Conservation (phyloP, 2,888 invertebrate species). For the Ypsolopha scabrella region DNA sequence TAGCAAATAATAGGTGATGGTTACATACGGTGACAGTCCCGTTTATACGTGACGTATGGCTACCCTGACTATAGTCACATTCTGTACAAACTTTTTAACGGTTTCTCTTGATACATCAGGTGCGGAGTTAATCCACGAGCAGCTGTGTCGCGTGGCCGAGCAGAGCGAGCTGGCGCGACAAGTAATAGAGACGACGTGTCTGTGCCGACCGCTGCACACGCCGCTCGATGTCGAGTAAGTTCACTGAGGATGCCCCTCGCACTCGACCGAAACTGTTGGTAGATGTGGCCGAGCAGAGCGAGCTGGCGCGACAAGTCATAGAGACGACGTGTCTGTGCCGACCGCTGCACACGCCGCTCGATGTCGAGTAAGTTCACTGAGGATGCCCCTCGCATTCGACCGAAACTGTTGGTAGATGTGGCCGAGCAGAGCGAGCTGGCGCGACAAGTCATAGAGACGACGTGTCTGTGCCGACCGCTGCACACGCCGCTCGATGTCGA, state of each 20-base stretch:
- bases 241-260: too few relatives aligned
- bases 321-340: constrained; percentile 40
- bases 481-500: constrained; percentile 34
- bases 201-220: constrained; percentile 34
- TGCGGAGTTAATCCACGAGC: constrained; percentile 42
- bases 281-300: constrained; percentile 36
- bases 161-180: constrained; percentile 35
- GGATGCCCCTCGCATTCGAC: too few relatives aligned
- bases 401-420: too few relatives aligned
- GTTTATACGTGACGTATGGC: too few relatives aligned
- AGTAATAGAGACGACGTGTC: constrained; percentile 37
- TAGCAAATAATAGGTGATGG: constrained; percentile 38
- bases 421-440: constrained; percentile 37
- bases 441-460: constrained; percentile 30
- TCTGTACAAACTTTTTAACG: background rate
- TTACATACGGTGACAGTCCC: too few relatives aligned
- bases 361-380: constrained; percentile 34
- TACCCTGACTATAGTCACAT: background rate
- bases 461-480: constrained; percentile 40
- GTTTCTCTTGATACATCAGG: constrained; percentile 18
- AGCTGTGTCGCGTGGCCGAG: constrained; percentile 28
- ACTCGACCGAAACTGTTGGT: too few relatives aligned
- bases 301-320: constrained; percentile 34
- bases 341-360: constrained; percentile 29
- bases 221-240: constrained; percentile 44